Conservation (phyloP, 2,113 vertebrate species). For the Dromiciops gliroides region DNA sequence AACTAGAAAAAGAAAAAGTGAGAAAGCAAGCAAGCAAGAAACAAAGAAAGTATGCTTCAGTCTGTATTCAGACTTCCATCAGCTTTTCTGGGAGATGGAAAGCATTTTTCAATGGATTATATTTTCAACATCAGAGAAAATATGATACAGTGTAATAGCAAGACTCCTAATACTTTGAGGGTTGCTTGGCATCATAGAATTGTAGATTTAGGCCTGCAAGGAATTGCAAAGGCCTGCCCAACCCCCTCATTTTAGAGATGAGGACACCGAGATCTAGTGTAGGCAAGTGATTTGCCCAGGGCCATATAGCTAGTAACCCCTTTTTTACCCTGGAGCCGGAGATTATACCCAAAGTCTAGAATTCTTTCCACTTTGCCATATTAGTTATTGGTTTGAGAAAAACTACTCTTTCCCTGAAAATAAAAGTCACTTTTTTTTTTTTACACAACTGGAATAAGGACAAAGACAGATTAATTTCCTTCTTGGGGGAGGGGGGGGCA, state of each 20-base stretch:
- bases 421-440: not conserved
- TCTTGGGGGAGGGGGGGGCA: too few relatives aligned
- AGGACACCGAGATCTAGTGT: not conserved
- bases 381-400: not conserved
- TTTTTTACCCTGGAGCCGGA: not conserved
- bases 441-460: slow-evolving; percentile 9
- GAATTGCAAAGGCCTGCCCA: not conserved
- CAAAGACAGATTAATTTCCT: too few relatives aligned
- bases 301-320: not conserved
- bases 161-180: not conserved
- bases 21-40: too few relatives aligned
- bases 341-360: not conserved
- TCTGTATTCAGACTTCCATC: too few relatives aligned
- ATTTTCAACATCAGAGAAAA: not conserved
- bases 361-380: not conserved
- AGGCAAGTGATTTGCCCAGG: not conserved
- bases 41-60: too few relatives aligned
- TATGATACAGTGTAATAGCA: not conserved
- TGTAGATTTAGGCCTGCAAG: not conserved
- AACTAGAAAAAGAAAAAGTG: too few relatives aligned
- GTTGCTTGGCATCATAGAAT: not conserved
- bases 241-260: not conserved
- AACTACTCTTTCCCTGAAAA: not conserved
- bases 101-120: too few relatives aligned
- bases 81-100: too few relatives aligned